Evolutionary conservation across 2,113 vertebrate genomes (phyloP).

Genomic region (Centrocercus urophasianus): DNA sequence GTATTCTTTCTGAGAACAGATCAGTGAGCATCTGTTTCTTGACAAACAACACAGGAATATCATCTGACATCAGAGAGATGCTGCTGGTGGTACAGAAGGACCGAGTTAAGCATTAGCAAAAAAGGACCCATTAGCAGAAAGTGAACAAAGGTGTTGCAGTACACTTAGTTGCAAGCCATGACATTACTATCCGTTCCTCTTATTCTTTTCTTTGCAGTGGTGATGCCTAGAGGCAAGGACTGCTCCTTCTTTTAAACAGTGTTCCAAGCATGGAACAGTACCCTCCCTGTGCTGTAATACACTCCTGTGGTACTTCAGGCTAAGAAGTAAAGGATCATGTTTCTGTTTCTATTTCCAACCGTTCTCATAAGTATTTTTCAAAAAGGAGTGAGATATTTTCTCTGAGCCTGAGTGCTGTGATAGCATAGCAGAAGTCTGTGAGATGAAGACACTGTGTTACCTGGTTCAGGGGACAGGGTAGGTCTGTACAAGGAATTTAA

Average conservation of each 20-base stretch:
- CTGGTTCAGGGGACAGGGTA: not conserved
- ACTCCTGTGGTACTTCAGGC: not conserved
- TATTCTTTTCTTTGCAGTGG: not conserved
- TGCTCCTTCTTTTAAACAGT: not conserved
- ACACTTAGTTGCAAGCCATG: not conserved
- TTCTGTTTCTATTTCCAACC: not conserved
- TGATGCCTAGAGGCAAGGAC: not conserved
- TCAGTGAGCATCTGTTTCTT: constrained; percentile 2
- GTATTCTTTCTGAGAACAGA: constrained; percentile 16
- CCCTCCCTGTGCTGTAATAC: not conserved
- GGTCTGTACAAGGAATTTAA: not conserved
- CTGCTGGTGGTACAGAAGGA: not conserved
- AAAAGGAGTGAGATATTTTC: not conserved
- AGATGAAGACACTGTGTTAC: not conserved
- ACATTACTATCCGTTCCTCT: not conserved
- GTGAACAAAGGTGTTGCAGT: not conserved
- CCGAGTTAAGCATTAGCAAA: not conserved
- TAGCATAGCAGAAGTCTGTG: not conserved
- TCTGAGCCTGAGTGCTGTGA: not conserved
- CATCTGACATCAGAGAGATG: not conserved
- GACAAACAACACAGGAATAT: not conserved
- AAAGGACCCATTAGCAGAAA: not conserved
- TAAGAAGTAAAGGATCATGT: not conserved
- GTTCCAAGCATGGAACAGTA: not conserved
- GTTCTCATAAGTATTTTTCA: not conserved